Percentiles rank a stretch among this genome's conserved stretches.
Evolutionary conservation across 2,888 invertebrate species (phyloP).

Genomic region (Clanis bilineata): DNA sequence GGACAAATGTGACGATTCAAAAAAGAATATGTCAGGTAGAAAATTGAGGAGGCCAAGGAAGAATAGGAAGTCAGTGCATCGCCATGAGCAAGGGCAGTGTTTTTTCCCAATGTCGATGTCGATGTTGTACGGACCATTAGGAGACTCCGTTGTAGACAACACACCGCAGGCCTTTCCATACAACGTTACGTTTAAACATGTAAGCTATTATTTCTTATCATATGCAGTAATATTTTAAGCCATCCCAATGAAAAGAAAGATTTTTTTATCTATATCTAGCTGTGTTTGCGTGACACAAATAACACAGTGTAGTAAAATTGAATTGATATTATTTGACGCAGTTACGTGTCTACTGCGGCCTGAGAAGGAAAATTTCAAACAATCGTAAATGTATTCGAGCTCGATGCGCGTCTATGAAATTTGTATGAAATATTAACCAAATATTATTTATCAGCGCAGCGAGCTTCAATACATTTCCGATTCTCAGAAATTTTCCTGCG

Average conservation of each 20-base stretch:
- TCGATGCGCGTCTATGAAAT: too few relatives aligned
- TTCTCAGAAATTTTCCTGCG: too few relatives aligned
- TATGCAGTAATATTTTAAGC: not conserved
- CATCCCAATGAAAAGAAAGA: not conserved
- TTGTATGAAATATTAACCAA: too few relatives aligned
- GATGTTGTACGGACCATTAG: constrained; percentile 91
- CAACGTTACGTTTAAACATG: constrained; percentile 94
- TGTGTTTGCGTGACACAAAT: too few relatives aligned
- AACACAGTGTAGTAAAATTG: not conserved
- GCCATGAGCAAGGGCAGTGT: constrained; percentile 66
- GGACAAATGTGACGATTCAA: constrained; percentile 61
- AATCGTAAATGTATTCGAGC: too few relatives aligned
- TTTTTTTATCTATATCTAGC: not conserved
- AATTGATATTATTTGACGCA: not conserved
- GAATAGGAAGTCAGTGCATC: constrained; percentile 66
- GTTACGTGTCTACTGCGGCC: too few relatives aligned
- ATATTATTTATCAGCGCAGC: too few relatives aligned
- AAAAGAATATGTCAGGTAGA: constrained; percentile 50
- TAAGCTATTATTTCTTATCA: constrained; percentile 56
- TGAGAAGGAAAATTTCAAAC: too few relatives aligned
- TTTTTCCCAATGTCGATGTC: constrained; percentile 95
- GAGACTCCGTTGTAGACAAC: constrained; percentile 76
- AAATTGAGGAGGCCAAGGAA: constrained; percentile 63
- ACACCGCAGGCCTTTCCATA: constrained; percentile 88
- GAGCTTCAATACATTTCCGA: too few relatives aligned